A percentile compares a stretch with the other conserved stretches of the same genome.
Evolutionary conservation across 2,888 invertebrate species (phyloP).

Genomic region (Stenchaetothrips biformis): DNA sequence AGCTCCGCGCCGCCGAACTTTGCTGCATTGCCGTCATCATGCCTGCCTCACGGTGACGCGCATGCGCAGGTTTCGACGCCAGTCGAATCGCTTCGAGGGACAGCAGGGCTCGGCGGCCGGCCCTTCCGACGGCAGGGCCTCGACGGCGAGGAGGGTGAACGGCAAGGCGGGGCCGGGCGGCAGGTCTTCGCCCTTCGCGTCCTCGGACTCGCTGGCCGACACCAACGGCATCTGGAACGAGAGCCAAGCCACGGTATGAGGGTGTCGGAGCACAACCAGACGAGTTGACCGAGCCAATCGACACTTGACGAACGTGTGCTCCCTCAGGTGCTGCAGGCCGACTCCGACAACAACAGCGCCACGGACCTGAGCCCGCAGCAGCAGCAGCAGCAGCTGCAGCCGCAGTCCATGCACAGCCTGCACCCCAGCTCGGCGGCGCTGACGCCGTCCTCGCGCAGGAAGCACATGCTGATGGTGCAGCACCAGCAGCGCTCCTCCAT

Average conservation of each 20-base stretch:
- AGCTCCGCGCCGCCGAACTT: background rate
- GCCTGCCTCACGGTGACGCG: background rate
- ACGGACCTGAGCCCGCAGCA: constrained; percentile 31
- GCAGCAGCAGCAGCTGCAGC: background rate
- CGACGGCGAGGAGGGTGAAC: constrained; percentile 1
- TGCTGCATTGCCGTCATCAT: background rate
- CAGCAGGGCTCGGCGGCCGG: constrained; percentile 44
- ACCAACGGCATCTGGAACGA: constrained; percentile 87
- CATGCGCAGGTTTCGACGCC: constrained; percentile 42
- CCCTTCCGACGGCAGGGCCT: constrained; percentile 24
- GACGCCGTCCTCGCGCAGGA: constrained; percentile 73
- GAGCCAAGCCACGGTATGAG: constrained; percentile 54
- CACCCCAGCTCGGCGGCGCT: constrained; percentile 52
- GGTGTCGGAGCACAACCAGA: background rate
- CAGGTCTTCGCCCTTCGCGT: constrained; percentile 63
- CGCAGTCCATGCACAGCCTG: constrained; percentile 33
- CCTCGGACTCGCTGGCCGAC: constrained; percentile 79
- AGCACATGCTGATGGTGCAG: constrained; percentile 69
- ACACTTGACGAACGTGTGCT: background rate
- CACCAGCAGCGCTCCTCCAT: constrained; percentile 82
- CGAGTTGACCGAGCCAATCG: background rate
- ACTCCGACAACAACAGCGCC: constrained; percentile 40
- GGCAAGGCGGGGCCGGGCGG: constrained; percentile 31
- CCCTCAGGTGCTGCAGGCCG: constrained; percentile 40
- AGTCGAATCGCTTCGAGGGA: constrained; percentile 70